These are phyloP conservation scores for Ceratina calcarata DNA, from an alignment of 1,140 invertebrate genomes.

Conservation along the genomic window DNA sequence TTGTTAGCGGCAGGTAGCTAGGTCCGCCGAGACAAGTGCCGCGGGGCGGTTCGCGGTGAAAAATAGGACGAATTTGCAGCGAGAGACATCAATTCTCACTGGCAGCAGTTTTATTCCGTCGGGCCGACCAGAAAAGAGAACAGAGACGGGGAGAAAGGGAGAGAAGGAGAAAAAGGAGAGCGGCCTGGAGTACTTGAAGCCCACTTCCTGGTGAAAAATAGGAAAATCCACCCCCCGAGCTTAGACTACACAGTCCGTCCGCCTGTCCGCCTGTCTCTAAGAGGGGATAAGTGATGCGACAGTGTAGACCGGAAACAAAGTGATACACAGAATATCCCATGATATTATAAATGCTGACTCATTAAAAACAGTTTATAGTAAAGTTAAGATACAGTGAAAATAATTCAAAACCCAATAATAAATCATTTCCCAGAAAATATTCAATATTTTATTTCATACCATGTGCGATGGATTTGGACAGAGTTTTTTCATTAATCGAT, in stretches of 20 bases:
- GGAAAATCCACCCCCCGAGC: constrained; percentile 39
- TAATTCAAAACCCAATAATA: too few relatives aligned
- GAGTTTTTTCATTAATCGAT: too few relatives aligned
- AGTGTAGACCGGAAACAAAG: constrained; percentile 32
- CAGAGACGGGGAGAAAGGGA: neutral
- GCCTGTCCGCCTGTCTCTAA: constrained; percentile 49
- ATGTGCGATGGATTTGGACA: too few relatives aligned
- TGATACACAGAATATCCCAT: neutral
- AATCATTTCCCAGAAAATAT: too few relatives aligned
- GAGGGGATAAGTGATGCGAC: constrained; percentile 63
- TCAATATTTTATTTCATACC: too few relatives aligned
- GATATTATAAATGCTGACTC: too few relatives aligned
- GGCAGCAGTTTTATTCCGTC: constrained; percentile 59
- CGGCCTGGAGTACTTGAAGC: constrained; percentile 26
- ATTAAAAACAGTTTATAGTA: too few relatives aligned
- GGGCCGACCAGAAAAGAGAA: neutral
- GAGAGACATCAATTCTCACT: constrained; percentile 60
- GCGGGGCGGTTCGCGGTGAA: constrained; percentile 53
- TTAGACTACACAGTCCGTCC: constrained; percentile 42
- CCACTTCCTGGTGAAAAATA: constrained; percentile 54
- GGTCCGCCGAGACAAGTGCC: constrained; percentile 40
- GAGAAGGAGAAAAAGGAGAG: constrained; percentile 4
- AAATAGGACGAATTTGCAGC: constrained; percentile 65
- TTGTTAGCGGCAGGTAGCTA: constrained; percentile 38
- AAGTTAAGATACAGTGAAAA: too few relatives aligned